Evolutionary conservation across 2,888 invertebrate genomes (phyloP), one percentile per base, ranked within the genome.

Genomic region (Pseudoips prasinana): DNA sequence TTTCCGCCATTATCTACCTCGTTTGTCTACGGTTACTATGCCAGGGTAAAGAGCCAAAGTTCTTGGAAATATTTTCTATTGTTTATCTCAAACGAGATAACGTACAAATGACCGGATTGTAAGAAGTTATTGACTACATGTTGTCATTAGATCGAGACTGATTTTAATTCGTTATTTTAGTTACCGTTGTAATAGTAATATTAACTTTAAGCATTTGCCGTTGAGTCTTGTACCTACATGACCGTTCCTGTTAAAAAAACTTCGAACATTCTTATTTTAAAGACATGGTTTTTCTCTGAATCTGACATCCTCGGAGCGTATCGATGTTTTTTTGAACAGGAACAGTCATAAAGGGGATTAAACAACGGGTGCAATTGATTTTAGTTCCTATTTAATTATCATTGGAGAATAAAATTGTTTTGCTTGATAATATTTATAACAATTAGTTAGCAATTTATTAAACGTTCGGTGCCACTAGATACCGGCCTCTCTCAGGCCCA

Each of bases 1-100:
- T 56, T 61, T 65, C 69, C 76, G 80, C 86, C 87, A 79, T 79
- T 73, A 74, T 82, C 88, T 88, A 88, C 88, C 88, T 88, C 88
- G 84, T 57, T 64, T 55, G 64, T 63, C 51, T 70, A 63, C 59
- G 64, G 57, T 63, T 59, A 71, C 69, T 55, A 58, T 64, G 67
- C 71, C 86, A 86, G 84, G 85, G 86, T 85, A 82, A 66, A 72
- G 61, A 81, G 80, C 81, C 84, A 84, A 81, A 85, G 73, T 80
- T 73, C 76, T 80, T 73, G 71, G 72, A 73, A 43, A 76, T 80
- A 79, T 79, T 73, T 74, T 78, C 65, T 79, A 77, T 68, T 67
- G 62, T 69, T 64, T 66, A 68, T 67, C 71, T 71, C 68, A 55
- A 51, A 59, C 56, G 61, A 70, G 72, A 71, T 69, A 69, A 63